These are phyloP conservation scores for Meriones unguiculatus DNA, from an alignment of 2,113 vertebrate species.

Conservation along the genomic window DNA sequence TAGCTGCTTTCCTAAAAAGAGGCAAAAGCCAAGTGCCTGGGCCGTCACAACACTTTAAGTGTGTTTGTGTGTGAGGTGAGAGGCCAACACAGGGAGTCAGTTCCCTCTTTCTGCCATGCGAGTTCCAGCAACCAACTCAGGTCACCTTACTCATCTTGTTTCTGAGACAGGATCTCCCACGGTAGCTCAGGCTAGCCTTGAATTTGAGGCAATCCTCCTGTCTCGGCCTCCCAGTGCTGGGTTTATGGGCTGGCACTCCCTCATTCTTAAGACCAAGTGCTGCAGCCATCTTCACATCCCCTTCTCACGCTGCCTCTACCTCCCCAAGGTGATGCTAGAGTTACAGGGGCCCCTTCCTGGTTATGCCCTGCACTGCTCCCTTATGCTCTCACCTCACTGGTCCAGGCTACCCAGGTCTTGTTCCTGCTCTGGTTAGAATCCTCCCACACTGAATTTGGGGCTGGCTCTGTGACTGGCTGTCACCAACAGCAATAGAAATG, in stretches of 20 bases:
- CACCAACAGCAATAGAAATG: not conserved
- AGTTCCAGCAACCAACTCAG: too few relatives aligned
- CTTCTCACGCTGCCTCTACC: too few relatives aligned
- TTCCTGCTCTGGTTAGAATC: not conserved
- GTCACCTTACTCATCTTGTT: too few relatives aligned
- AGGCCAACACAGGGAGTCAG: too few relatives aligned
- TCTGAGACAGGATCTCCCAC: too few relatives aligned
- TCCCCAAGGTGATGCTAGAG: fast-evolving
- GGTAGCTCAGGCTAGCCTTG: not conserved
- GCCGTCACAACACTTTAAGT: too few relatives aligned
- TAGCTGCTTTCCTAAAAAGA: too few relatives aligned
- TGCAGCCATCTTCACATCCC: fast-evolving
- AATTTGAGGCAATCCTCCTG: too few relatives aligned
- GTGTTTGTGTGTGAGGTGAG: too few relatives aligned
- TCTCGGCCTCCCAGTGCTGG: not conserved
- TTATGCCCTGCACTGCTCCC: not conserved
- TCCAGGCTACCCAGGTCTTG: not conserved
- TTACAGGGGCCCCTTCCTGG: too few relatives aligned
- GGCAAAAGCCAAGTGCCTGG: too few relatives aligned
- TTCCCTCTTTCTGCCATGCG: too few relatives aligned
- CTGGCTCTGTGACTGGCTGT: not conserved
- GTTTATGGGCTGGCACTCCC: not conserved
- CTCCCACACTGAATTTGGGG: not conserved
- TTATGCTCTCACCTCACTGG: not conserved
- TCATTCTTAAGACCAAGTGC: not conserved